Evolutionary conservation across 2,888 invertebrate species (phyloP), one percentile per base, ranked within the genome.

Genomic region (Apotomis capreana): DNA sequence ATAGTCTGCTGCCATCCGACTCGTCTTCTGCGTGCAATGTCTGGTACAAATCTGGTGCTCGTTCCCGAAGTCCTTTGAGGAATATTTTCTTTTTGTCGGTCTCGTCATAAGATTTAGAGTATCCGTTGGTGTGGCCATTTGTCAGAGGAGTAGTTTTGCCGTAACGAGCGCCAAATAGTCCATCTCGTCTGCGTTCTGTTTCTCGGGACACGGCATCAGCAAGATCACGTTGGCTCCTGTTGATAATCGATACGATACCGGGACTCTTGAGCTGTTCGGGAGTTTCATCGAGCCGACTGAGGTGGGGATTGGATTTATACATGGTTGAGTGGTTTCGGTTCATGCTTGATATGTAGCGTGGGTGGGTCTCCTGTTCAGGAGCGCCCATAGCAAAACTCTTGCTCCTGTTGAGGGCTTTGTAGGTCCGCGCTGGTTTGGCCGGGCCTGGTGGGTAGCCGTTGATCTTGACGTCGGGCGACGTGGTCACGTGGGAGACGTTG

Each of bases 311-410:
- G 4, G 96, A 97, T 84, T 96, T 96, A 88, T 96, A 96, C 88
- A 96, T 95, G 70, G 94, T 93, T 68, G 94, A 92, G 79, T 92
- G 87, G 79, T 93, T 92, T 77, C 94, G 90, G 81, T 81, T 93
- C 87, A 94, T 90, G 59, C 87, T 88, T 72, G 90, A 87, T 58
- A 90, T 82, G 89, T 92, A 93, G 64, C 92, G 91, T 49, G 92
- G 89, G 65, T 93, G 93, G 15, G 92, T 90, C 57, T 92, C 91
- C 76, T 86, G 88, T 88, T 94, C 94, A 74, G 94, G 92, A 76
- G 95, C 96, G 81, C 97, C 96, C 79, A 97, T 96, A 94, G 97
- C 97, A 91, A 97, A 97, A 87, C 97, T 97, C 89, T 97, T 97
- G 89, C 97, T 97, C 74, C 97, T 94, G 74, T 96, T 95, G 57